These are phyloP conservation scores for Unio pictorum DNA, from an alignment of 2,888 invertebrate species.

Conservation along the genomic window DNA sequence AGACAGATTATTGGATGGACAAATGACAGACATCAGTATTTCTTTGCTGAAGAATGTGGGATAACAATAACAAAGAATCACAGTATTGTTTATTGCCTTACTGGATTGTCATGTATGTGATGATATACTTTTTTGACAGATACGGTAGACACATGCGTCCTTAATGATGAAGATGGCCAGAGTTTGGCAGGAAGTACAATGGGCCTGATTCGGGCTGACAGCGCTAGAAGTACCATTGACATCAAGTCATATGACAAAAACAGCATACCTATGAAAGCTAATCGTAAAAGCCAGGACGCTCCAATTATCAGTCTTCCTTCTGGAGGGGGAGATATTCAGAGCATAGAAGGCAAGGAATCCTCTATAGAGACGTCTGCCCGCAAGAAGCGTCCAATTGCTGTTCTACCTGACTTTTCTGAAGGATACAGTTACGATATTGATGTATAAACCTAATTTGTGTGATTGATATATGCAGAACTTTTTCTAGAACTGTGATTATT, in stretches of 20 bases:
- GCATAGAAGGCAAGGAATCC: not conserved
- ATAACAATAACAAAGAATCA: no score
- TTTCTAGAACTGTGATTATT: no score
- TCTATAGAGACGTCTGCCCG: not conserved
- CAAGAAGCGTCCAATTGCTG: constrained; percentile 1
- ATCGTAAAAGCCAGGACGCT: constrained; percentile 7
- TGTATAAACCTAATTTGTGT: no score
- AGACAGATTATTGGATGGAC: not conserved
- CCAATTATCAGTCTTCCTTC: constrained; percentile 33
- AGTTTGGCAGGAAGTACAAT: constrained; percentile 58
- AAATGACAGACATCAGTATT: not conserved
- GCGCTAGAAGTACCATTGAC: constrained; percentile 13
- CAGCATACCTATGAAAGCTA: constrained; percentile 7
- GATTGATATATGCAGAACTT: no score
- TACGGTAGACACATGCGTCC: not conserved
- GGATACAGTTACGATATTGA: no score
- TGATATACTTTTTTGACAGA: not conserved
- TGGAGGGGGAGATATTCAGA: constrained; percentile 4
- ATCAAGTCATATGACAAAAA: constrained; percentile 4
- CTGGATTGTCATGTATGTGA: no score
- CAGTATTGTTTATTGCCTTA: no score
- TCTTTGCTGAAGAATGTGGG: no score
- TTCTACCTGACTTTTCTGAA: no score
- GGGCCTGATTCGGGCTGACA: constrained; percentile 41
- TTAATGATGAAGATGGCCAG: constrained; percentile 41